Base-by-base conservation (phyloP, 2,797 vertebrate species). In the Distichodus sexfasciatus region DNA sequence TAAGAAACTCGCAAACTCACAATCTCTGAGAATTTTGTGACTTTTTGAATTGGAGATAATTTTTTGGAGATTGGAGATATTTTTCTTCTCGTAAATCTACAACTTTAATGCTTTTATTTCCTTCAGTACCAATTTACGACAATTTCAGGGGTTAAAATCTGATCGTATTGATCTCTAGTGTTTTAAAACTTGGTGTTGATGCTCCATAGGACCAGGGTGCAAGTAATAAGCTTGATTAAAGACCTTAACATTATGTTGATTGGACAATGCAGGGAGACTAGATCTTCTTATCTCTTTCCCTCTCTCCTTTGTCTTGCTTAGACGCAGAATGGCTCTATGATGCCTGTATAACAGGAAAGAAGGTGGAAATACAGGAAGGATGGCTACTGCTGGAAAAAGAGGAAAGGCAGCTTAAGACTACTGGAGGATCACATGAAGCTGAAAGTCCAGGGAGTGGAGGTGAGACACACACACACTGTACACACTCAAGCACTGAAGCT, bases 381-480 rank as follows among this genome's bases (percentile, higher is more conserved):
- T 86, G 96, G 96, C 66, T 98, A 98, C 87, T 98, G 96, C 89
- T 98, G 96, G 96, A 98, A 98, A 82, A 98, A 98, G 86, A 91
- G 96, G 88, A 98, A 98, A 93, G 96, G 97, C 0, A 95, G 96
- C 79, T n/a, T n/a, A 98, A 98, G 84, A 98, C 96, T 70, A 98
- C 96, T 95, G 80, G 96, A 98, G 86, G 96, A 98, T 89, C 96
- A 98, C 87, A 98, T 98, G 96, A 98, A 98, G 66, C 92, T 98
- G 76, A 98, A 98, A 83, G 95, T 98, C 80, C 96, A 98, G 90
- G 96, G 96, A 86, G 95, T 97, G 41, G 96, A 98, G 96, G 96
- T 98, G 90, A 92, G 91, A 83, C 41, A 65, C 61, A 58, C 69
- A 58, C 60, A 9, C 31, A 17, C 44, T n/a, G n/a, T n/a, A 17